These are phyloP conservation scores for Lymantria monacha DNA, from an alignment of 2,888 invertebrate genomes.

Conservation along the genomic window DNA sequence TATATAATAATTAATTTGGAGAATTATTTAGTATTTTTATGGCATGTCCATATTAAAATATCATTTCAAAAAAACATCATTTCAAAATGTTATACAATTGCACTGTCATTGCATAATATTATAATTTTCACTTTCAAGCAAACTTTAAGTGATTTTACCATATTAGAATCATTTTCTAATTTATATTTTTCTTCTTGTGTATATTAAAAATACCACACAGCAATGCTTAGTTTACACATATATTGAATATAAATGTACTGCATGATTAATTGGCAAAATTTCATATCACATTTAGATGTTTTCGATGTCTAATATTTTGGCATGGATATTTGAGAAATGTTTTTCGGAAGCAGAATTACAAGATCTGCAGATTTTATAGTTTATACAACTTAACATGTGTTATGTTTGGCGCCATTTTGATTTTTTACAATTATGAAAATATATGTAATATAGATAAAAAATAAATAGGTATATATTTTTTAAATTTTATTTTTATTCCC, in stretches of 20 bases:
- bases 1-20: too few relatives aligned
- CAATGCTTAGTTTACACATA: slow-evolving; percentile 21
- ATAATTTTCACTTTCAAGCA: background rate
- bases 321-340: slow-evolving; percentile 8
- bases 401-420: too few relatives aligned
- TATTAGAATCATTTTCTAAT: background rate
- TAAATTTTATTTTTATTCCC: too few relatives aligned
- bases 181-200: background rate
- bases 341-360: background rate
- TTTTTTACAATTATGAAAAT: too few relatives aligned
- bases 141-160: background rate
- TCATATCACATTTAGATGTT: slow-evolving; percentile 15
- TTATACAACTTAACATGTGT: too few relatives aligned
- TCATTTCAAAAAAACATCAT: too few relatives aligned
- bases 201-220: slow-evolving; percentile 5
- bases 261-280: slow-evolving; percentile 24
- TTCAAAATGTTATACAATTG: too few relatives aligned
- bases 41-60: too few relatives aligned
- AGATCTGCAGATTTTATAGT: background rate
- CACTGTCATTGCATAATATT: too few relatives aligned
- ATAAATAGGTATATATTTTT: too few relatives aligned
- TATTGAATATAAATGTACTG: slow-evolving; percentile 23
- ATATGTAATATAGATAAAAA: too few relatives aligned
- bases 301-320: slow-evolving; percentile 17
- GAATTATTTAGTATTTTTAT: too few relatives aligned